These are phyloP conservation scores for Capromys pilorides DNA, from an alignment of 2,797 vertebrate species.

Conservation along the genomic window DNA sequence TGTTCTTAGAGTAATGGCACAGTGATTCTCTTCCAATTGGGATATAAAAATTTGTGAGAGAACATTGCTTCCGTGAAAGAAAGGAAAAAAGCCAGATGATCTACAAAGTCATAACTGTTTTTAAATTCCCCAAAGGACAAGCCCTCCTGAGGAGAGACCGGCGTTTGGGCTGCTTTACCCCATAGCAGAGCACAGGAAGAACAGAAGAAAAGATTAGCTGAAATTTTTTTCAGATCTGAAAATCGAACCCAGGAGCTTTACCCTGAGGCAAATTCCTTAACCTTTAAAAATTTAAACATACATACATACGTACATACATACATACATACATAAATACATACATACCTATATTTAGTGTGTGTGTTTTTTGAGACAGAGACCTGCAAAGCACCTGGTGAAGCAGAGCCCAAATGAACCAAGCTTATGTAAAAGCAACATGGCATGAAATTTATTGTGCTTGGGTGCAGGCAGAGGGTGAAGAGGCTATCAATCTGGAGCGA, in stretches of 20 bases:
- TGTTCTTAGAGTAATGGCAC: slow-evolving; percentile 71
- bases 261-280: not conserved
- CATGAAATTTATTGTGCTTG: not conserved
- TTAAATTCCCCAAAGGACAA: not conserved
- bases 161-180: not conserved
- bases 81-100: not conserved
- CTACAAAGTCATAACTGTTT: not conserved
- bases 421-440: not conserved
- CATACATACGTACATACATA: not conserved
- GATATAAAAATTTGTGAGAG: not conserved
- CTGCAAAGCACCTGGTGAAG: not conserved
- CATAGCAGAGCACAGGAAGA: not conserved
- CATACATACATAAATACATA: not conserved
- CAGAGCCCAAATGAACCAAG: not conserved
- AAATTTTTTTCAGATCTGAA: not conserved
- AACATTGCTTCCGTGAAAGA: slow-evolving; percentile 6
- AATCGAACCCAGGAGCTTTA: not conserved
- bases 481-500: not conserved
- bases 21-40: not conserved
- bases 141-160: not conserved
- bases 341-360: not conserved
- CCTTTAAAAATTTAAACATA: not conserved
- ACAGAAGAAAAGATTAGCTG: not conserved
- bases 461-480: not conserved
- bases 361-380: not conserved